Percentiles rank a stretch among this genome's conserved stretches.
Conservation (phyloP, 2,797 vertebrate species). For the Micropoecilia bifurca region DNA sequence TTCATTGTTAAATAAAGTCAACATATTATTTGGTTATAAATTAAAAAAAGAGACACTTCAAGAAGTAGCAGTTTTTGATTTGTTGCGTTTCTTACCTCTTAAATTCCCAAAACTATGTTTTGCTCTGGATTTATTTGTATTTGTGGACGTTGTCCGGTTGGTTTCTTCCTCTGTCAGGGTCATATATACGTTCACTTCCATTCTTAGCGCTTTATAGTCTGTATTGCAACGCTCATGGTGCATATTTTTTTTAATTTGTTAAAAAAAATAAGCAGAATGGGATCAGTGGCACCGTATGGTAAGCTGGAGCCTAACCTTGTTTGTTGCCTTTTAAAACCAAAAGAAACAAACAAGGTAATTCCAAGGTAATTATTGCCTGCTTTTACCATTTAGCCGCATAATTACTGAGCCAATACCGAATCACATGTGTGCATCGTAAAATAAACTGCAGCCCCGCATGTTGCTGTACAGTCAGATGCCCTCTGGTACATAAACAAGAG, state of each 20-base stretch:
- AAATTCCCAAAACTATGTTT: constrained; percentile 8
- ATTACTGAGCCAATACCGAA: constrained; percentile 68
- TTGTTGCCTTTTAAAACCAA: constrained; percentile 71
- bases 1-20: neutral
- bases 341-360: constrained; percentile 78
- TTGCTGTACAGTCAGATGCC: constrained; percentile 51
- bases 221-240: neutral
- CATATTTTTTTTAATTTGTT: constrained; percentile 5
- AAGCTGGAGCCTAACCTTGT: constrained; percentile 62
- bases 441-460: constrained; percentile 63
- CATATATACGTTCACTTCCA: neutral
- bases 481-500: constrained; percentile 52
- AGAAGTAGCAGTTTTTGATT: neutral
- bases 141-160: neutral
- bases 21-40: neutral
- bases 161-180: neutral
- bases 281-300: constrained; percentile 35
- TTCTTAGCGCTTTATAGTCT: neutral
- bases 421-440: constrained; percentile 72
- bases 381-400: constrained; percentile 68
- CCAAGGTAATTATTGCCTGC: constrained; percentile 69
- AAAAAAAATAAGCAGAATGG: constrained; percentile 44
- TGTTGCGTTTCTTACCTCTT: neutral
- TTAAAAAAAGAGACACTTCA: too few relatives aligned
- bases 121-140: neutral